A percentile compares a stretch with the other conserved stretches of the same genome.
These are phyloP conservation scores for Apocrypta bakeri DNA, from an alignment of 1,140 invertebrate genomes.

Conservation along the genomic window DNA sequence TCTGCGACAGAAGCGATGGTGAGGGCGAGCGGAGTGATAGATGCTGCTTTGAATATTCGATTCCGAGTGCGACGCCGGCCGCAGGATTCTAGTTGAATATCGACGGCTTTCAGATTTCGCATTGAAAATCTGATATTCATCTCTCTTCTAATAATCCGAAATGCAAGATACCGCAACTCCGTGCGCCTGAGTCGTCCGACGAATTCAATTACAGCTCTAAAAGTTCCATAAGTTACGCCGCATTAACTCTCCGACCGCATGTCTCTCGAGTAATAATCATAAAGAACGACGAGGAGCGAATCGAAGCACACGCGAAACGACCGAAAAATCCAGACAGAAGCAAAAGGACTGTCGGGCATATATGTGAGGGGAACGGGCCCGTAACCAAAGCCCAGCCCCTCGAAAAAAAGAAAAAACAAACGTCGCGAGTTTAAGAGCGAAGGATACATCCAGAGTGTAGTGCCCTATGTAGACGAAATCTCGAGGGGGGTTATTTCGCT, in stretches of 20 bases:
- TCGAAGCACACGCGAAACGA: background rate
- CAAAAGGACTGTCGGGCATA: background rate
- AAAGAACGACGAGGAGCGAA: background rate
- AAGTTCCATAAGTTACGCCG: background rate
- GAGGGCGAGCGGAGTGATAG: background rate
- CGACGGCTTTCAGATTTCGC: background rate
- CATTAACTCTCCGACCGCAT: background rate
- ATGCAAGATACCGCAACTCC: too few species aligned
- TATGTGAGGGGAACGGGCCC: background rate
- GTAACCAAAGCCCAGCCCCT: background rate
- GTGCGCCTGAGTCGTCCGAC: too few species aligned
- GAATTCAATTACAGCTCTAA: background rate
- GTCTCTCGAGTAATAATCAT: background rate
- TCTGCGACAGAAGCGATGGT: background rate
- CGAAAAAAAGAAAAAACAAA: background rate
- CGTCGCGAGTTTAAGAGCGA: slow-evolving; percentile 4
- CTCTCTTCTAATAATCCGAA: too few species aligned
- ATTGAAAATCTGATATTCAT: too few species aligned
- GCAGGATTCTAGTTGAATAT: background rate
- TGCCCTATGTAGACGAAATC: background rate
- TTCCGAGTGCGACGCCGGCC: too few species aligned
- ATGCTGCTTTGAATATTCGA: slow-evolving; percentile 2
- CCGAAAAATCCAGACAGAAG: background rate
- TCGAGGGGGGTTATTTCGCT: background rate
- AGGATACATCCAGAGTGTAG: background rate